Conservation (phyloP, 2,888 invertebrate genomes). For the Lobophora halterata region DNA sequence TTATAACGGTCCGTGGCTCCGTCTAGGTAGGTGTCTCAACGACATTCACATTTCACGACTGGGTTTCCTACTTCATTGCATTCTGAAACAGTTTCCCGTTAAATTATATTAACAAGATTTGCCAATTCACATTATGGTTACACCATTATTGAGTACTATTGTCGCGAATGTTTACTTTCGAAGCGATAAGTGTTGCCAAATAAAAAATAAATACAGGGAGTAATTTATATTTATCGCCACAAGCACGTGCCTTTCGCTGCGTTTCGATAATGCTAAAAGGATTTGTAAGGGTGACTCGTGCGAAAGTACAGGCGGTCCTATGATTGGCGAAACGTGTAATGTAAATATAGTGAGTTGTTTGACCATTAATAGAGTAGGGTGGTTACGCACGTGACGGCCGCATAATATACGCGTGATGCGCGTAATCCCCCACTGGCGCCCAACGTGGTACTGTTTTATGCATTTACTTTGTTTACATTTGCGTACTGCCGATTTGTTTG, state of each 20-base stretch:
- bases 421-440: constrained; percentile 39
- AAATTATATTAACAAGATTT: constrained; percentile 10
- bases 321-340: constrained; percentile 51
- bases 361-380: constrained; percentile 34
- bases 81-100: constrained; percentile 14
- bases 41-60: constrained; percentile 41
- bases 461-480: constrained; percentile 30
- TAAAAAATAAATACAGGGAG: constrained; percentile 13
- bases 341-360: constrained; percentile 50
- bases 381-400: constrained; percentile 23
- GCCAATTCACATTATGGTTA: constrained; percentile 9
- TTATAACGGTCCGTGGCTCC: constrained; percentile 37
- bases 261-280: constrained; percentile 24
- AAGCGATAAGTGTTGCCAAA: constrained; percentile 14
- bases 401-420: too few relatives aligned
- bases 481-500: constrained; percentile 44
- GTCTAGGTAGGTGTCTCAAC: constrained; percentile 44
- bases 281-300: constrained; percentile 29
- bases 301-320: constrained; percentile 24
- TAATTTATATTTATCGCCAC: constrained; percentile 24
- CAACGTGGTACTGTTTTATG: constrained; percentile 37
- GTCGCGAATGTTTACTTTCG: constrained; percentile 8
- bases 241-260: constrained; percentile 26
- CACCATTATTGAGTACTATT: constrained; percentile 8
- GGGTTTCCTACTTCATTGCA: constrained; percentile 36